Base-by-base conservation (phyloP, 2,797 vertebrate genomes). In the Limosa lapponica region DNA sequence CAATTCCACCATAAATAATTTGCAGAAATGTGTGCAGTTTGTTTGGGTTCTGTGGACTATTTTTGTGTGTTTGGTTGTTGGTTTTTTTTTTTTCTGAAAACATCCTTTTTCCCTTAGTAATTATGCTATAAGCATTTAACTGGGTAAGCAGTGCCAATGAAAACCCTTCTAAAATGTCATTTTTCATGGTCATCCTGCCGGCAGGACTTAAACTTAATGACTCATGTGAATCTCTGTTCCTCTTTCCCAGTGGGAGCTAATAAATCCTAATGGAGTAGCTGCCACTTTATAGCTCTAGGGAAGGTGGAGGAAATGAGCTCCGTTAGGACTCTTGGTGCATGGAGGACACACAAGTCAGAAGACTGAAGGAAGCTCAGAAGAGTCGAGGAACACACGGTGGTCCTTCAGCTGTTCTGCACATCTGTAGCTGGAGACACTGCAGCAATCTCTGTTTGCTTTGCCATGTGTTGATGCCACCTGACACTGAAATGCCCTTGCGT, bases 141-240 rank as follows among this genome's bases (percentile, higher is more conserved):
- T 37, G 51, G 75, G 37, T 65, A 72, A 95, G 73, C 58, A 36
- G 30, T 74, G 93, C 94, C 95, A 96, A 78, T 10, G 61, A 96
- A 96, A 95, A 88, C 82, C 66, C 66, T 96, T 91, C 93, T 66
- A 51, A 94, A 93, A 95, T 51, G 91, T 51, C 23, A 48, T 95
- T 93, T 95, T 93, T 73, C 66, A 73, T 34, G 39, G 67, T 79
- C 55, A 70, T 70, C 79, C 93, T 95, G 43, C 70, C 43, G 8
- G 71, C 82, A 87, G 91, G 93, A 89, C 70, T 82, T 88, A 58
- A 92, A 84, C 30, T 89, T 82, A 92, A 87, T 96, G 96, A 97
- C 72, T 97, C 96, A 94, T 87, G 57, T 75, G 80, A 95, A 93
- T 90, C 62, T 39, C 10, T 57, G 65, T 62, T 91, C 84, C 69